Conservation (phyloP, 2,797 vertebrate species). For the Sardinella longiceps region DNA sequence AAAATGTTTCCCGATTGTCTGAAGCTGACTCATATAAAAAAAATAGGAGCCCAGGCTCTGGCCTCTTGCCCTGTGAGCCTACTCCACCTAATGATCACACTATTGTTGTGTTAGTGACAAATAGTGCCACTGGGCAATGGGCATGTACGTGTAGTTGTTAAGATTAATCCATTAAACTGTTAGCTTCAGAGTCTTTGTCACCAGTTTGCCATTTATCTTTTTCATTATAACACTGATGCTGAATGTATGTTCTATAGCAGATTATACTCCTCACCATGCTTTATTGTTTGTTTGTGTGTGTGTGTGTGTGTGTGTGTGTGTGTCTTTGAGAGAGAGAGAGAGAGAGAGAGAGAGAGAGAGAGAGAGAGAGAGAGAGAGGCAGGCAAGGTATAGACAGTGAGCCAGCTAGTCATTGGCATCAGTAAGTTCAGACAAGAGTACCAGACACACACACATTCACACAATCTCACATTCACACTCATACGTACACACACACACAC, state of each 20-base stretch:
- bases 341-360: background rate
- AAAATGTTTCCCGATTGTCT: background rate
- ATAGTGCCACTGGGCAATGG: background rate
- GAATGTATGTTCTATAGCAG: background rate
- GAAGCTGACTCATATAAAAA: background rate
- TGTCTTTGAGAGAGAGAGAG: background rate
- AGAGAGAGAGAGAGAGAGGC: background rate
- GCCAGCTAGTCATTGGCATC: background rate
- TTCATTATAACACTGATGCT: background rate
- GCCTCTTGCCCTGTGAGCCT: background rate
- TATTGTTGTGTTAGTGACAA: background rate
- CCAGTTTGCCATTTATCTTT: no score
- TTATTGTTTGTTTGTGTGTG: background rate
- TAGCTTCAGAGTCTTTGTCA: background rate
- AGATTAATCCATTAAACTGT: background rate
- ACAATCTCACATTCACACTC: no score
- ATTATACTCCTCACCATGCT: background rate
- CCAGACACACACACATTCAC: background rate
- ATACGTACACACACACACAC: no score
- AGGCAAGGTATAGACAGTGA: background rate
- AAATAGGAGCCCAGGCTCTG: background rate
- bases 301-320: background rate
- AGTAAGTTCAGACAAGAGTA: background rate
- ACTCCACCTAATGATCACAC: conserved; percentile 1
- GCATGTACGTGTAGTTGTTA: background rate